Evolutionary conservation across 2,888 invertebrate genomes (phyloP).

Genomic region (Caenorhabditis sulstoni): DNA sequence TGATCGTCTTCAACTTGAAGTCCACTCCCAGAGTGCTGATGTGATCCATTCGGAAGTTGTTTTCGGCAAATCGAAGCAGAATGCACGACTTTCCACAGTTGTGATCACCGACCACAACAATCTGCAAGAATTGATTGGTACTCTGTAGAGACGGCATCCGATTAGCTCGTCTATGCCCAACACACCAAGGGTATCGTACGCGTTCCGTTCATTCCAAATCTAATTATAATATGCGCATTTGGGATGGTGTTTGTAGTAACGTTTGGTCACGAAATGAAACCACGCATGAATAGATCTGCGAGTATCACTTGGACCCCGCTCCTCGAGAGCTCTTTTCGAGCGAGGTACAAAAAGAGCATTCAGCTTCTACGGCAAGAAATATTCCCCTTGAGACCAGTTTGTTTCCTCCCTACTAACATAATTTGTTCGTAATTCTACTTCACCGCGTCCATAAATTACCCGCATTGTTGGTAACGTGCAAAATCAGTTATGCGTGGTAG

Average conservation of each 20-base stretch:
- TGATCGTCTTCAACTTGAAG: conserved; percentile 81
- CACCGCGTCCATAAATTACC: conserved; percentile 49
- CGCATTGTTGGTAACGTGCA: conserved; percentile 40
- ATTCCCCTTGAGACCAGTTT: conserved; percentile 28
- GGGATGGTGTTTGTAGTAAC: conserved; percentile 9
- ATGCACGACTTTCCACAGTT: conserved; percentile 81
- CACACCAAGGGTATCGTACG: conserved; percentile 1
- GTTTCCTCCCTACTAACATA: conserved; percentile 9
- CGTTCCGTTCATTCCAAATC: conserved; percentile 31
- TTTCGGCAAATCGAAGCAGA: conserved; percentile 80
- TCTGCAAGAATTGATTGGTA: conserved; percentile 57
- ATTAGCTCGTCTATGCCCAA: conserved; percentile 27
- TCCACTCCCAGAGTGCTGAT: conserved; percentile 80
- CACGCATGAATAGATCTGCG: neutral
- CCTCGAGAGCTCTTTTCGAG: neutral
- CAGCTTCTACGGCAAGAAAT: conserved; percentile 4
- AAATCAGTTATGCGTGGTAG: conserved; percentile 54
- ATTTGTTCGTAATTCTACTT: conserved; percentile 46
- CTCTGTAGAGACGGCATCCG: conserved; percentile 43
- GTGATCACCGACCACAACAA: conserved; percentile 79
- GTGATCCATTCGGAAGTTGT: conserved; percentile 77
- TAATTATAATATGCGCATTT: conserved; percentile 43
- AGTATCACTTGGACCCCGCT: conserved; percentile 1
- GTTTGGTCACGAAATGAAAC: conserved; percentile 5
- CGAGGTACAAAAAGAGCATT: conserved; percentile 7